Percentiles rank a stretch among this genome's conserved stretches.
phyloP scores from a whole-genome alignment of 2,888 invertebrate species.

The Oscheius onirici region DNA sequence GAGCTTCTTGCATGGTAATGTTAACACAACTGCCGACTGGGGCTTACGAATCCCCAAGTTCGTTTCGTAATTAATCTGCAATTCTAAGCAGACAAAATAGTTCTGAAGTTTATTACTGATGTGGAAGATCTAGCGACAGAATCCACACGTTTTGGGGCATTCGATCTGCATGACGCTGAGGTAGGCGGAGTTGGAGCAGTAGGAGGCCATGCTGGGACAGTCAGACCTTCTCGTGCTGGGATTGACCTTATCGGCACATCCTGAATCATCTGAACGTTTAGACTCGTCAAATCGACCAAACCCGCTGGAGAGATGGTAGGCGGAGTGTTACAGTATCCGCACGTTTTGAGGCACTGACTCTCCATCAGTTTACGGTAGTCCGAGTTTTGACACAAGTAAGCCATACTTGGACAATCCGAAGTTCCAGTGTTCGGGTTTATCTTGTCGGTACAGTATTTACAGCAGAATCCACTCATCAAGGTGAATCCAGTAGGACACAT shows the following conservation, averaged over 20 bases:
- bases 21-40: no score
- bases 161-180: neutral
- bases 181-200: neutral
- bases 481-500: slow-evolving; percentile 63
- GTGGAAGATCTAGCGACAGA: neutral
- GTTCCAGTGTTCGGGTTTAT: neutral
- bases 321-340: neutral
- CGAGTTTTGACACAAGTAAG: neutral
- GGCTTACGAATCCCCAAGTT: no score
- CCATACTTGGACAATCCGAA: neutral
- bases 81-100: no score
- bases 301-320: neutral
- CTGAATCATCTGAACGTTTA: neutral
- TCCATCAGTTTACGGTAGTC: neutral
- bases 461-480: slow-evolving; percentile 65
- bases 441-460: slow-evolving; percentile 36
- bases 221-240: neutral
- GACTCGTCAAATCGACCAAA: neutral
- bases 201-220: neutral
- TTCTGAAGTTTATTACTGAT: no score
- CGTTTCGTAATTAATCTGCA: no score
- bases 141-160: slow-evolving; percentile 1
- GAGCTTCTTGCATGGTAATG: no score
- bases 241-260: neutral
- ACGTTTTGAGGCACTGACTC: neutral